phyloP scores from a whole-genome alignment of 2,797 vertebrate species.

The Limnodromus scolopaceus region DNA sequence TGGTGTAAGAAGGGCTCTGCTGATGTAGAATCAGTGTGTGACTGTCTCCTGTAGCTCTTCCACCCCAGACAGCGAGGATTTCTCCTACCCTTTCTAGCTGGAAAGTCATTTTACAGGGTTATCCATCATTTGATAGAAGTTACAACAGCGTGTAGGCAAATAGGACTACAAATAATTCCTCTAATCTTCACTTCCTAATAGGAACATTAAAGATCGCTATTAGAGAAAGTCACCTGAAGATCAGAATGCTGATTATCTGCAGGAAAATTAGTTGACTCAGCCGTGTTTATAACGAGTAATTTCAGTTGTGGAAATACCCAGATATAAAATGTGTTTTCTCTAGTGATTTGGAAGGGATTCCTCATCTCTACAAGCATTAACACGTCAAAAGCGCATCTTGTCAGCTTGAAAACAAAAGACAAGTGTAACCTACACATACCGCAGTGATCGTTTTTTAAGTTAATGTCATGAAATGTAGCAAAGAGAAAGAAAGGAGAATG shows the following conservation, averaged over 20 bases:
- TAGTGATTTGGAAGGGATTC: background rate
- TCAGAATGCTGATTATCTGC: background rate
- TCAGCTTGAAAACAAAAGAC: background rate
- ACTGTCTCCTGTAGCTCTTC: background rate
- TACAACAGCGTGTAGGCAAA: background rate
- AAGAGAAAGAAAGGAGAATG: background rate
- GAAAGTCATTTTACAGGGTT: background rate
- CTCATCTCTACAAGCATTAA: background rate
- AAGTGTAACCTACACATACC: background rate
- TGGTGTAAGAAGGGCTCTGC: background rate
- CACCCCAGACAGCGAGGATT: background rate
- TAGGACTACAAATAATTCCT: background rate
- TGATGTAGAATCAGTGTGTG: background rate
- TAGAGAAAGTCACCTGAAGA: background rate
- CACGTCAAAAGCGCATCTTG: background rate
- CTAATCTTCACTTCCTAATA: background rate
- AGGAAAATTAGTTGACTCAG: background rate
- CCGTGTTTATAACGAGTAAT: background rate
- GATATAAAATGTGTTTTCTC: background rate
- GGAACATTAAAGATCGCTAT: fast-evolving
- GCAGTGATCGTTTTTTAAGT: fast-evolving
- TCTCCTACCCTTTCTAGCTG: background rate
- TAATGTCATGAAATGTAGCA: background rate
- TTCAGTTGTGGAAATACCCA: background rate
- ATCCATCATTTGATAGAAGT: fast-evolving